phyloP scores from a whole-genome alignment of 2,888 invertebrate genomes.

The Drosophila emarginata region DNA sequence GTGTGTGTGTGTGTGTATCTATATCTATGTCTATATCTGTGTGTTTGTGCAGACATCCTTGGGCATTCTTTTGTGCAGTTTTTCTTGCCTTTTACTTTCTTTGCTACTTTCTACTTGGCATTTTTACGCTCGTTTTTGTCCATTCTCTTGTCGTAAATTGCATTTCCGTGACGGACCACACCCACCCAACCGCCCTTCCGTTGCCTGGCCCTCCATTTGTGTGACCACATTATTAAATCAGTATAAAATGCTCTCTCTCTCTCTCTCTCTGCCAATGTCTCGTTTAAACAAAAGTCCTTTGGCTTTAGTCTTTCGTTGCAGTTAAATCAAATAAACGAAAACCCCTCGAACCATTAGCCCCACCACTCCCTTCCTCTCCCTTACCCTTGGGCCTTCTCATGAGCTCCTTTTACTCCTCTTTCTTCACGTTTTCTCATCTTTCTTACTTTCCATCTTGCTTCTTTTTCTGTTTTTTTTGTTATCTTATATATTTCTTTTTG shows the following conservation, averaged over 20 bases:
- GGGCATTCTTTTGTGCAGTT: conserved; percentile 17
- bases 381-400: background rate
- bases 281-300: conserved; percentile 27
- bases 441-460: conserved; percentile 10
- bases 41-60: conserved; percentile 1
- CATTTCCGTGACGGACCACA: conserved; percentile 71
- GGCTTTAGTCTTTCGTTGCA: conserved; percentile 54
- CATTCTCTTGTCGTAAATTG: conserved; percentile 63
- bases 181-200: conserved; percentile 15
- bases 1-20: background rate
- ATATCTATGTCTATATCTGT: background rate
- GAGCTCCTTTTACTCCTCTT: conserved; percentile 8
- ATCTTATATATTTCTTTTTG: background rate
- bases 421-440: no score
- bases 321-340: conserved; percentile 61
- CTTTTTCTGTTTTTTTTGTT: conserved; percentile 24
- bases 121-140: conserved; percentile 67
- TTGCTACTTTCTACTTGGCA: conserved; percentile 37
- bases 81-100: background rate
- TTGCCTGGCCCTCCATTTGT: conserved; percentile 24
- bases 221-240: conserved; percentile 72
- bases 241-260: conserved; percentile 48
- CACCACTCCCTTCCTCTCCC: background rate
- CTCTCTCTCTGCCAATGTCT: conserved; percentile 7
- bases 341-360: conserved; percentile 16